Percentiles rank a stretch among this genome's conserved stretches.
Conservation (phyloP, 1,140 invertebrate species). For the Paramacrobiotus metropolitanus region DNA sequence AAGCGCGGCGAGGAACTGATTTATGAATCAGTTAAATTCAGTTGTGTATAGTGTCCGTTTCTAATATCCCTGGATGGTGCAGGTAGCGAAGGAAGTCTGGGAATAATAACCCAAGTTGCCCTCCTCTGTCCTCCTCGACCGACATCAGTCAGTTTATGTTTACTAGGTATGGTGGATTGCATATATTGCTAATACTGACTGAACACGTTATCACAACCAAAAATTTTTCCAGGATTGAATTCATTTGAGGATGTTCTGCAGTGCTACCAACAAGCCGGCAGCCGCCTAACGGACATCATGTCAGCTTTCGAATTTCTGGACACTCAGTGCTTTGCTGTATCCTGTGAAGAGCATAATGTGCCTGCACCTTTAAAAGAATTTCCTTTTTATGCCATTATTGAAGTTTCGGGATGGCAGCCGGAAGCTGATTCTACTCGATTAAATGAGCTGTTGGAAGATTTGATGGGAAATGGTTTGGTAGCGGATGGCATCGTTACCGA, state of each 20-base stretch:
- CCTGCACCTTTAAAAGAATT: conserved; percentile 35
- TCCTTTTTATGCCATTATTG: conserved; percentile 71
- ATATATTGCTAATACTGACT: no score
- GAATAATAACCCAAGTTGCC: conserved; percentile 71
- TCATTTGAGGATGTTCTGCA: conserved; percentile 50
- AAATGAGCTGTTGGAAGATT: conserved; percentile 42
- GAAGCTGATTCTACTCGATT: conserved; percentile 32
- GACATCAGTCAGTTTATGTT: conserved; percentile 51
- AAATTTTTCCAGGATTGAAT: conserved; percentile 38
- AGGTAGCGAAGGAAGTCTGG: conserved; percentile 60
- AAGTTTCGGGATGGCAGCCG: conserved; percentile 46
- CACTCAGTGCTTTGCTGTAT: conserved; percentile 30
- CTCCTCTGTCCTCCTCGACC: conserved; percentile 64
- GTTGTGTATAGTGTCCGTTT: not conserved
- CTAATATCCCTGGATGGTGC: not conserved
- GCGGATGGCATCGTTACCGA: conserved; percentile 56
- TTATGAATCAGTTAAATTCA: not conserved
- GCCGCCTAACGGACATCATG: conserved; percentile 56
- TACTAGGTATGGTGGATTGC: conserved; percentile 50
- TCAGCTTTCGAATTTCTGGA: conserved; percentile 87
- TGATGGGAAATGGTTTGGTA: conserved; percentile 42
- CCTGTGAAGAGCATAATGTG: conserved; percentile 34
- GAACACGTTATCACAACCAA: no score
- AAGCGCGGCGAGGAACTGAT: not conserved
- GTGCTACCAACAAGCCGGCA: conserved; percentile 43